Evolutionary conservation across 1,140 invertebrate species (phyloP).

Genomic region (Eurosta solidaginis): DNA sequence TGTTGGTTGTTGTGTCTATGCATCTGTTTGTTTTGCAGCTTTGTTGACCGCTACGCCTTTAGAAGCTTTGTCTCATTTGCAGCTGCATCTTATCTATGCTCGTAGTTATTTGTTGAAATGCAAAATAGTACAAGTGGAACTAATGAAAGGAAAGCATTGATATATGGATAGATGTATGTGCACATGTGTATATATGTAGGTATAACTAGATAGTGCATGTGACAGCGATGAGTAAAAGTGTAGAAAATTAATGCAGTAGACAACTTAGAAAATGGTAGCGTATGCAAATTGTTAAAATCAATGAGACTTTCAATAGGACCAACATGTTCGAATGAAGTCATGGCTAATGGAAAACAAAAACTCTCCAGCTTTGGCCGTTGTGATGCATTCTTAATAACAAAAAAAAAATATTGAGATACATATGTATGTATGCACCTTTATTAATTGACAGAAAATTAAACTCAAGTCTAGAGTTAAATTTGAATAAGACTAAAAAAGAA

Average conservation of each 20-base stretch:
- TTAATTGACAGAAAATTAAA: too few relatives aligned
- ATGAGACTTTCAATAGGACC: constrained; percentile 17
- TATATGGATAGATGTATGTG: not conserved
- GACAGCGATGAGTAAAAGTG: constrained; percentile 12
- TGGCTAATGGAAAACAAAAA: not conserved
- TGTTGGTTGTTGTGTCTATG: not conserved
- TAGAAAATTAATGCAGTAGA: not conserved
- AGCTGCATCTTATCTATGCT: not conserved
- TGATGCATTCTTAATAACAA: constrained; percentile 6
- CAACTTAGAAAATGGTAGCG: not conserved
- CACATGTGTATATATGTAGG: not conserved
- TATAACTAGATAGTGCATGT: too few relatives aligned
- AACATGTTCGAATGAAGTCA: not conserved
- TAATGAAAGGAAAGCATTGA: constrained; percentile 2
- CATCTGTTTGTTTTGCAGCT: not conserved
- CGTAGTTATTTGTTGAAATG: not conserved
- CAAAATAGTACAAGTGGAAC: not conserved
- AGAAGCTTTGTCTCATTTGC: not conserved
- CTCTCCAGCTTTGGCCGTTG: not conserved
- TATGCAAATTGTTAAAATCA: constrained; percentile 5
- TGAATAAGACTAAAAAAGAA: too few relatives aligned
- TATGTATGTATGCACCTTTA: too few relatives aligned
- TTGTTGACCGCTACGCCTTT: not conserved
- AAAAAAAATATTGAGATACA: too few relatives aligned
- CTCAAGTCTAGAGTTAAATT: too few relatives aligned